These are phyloP conservation scores for Leptinotarsa lineolata DNA, from an alignment of 1,140 invertebrate species.

Conservation along the genomic window DNA sequence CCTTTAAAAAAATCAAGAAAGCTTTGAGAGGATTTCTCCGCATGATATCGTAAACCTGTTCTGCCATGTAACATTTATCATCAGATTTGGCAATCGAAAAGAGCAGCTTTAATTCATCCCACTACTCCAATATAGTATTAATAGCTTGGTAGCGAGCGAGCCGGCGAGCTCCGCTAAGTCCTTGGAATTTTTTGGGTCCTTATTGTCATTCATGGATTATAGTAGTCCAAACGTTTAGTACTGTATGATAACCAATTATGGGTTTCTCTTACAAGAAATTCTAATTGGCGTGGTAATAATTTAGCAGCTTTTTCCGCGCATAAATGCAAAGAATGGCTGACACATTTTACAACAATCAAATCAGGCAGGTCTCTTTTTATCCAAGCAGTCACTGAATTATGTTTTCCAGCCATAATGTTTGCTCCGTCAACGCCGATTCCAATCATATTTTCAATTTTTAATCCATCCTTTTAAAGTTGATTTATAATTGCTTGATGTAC, in stretches of 20 bases:
- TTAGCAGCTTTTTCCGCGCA: conserved; percentile 43
- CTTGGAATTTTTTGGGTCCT: conserved; percentile 28
- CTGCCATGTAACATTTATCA: conserved; percentile 40
- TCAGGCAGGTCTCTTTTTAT: conserved; percentile 31
- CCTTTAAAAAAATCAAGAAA: too few species aligned
- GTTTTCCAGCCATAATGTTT: too few species aligned
- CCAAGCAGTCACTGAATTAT: too few species aligned
- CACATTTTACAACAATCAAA: conserved; percentile 40
- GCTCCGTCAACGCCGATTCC: conserved; percentile 12
- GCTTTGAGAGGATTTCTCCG: too few species aligned
- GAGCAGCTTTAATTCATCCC: conserved; percentile 44
- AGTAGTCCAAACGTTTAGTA: conserved; percentile 46
- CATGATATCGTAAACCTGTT: too few species aligned
- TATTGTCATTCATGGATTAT: conserved; percentile 43
- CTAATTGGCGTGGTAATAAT: conserved; percentile 32
- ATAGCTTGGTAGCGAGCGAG: conserved; percentile 44
- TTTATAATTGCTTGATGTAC: conserved; percentile 1
- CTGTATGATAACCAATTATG: conserved; percentile 52
- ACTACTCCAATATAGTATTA: conserved; percentile 45
- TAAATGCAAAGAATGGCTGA: conserved; percentile 45
- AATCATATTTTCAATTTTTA: conserved; percentile 22
- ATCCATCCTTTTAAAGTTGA: conserved; percentile 9
- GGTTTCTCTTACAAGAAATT: conserved; percentile 49
- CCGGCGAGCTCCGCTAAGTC: not conserved
- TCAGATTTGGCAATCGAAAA: conserved; percentile 45